Evolutionary conservation across 2,888 invertebrate species (phyloP), one percentile per base, ranked within the genome.

Genomic region (Oscheius sp.): DNA sequence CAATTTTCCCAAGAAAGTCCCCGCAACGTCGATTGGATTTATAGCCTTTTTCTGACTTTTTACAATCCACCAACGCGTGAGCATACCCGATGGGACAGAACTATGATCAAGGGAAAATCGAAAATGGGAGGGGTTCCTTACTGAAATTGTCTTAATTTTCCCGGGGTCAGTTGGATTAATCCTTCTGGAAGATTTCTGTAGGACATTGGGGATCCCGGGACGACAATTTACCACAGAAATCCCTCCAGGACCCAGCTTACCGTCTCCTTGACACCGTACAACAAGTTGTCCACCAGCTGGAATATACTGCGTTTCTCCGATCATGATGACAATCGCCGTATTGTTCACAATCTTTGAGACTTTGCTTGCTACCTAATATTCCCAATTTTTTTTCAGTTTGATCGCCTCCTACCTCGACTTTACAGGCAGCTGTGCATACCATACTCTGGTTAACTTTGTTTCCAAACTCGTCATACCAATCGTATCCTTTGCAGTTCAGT

Each of bases 251-350:
- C 35, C 13, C n/a, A 41, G 43, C 61, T 7, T 16, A 61, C 61
- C 61, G 18, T 61, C 45, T 41, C 61, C 61, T 21, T 18, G 9
- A 43, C 61, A 61, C 45, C n/a, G 18, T 1, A 61, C 45, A 16
- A 43, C 43, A 2, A 61, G 18, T 2, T 61, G 18, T n/a, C 43
- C 45, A 43, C 61, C 61, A 43, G 61, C 45, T 1, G 61, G 61
- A 21, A 61, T 61, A 23, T 61, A 61, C 1, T 13, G 13, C 7
- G n/a, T n/a, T 1, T 1, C 18, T 61, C 61, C 61, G 21, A 61
- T 23, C 9, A 61, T 18, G 21, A 61, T 61, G 12, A 43, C 43
- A 12, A 61, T 43, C 2, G n/a, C 16, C n/a, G 45, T 61, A 6
- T 6, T 55, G 21, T 13, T 23, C 3, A 21, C 3, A n/a, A n/a